Evolutionary conservation across 2,888 invertebrate genomes (phyloP).

Genomic region (Tuta absoluta): DNA sequence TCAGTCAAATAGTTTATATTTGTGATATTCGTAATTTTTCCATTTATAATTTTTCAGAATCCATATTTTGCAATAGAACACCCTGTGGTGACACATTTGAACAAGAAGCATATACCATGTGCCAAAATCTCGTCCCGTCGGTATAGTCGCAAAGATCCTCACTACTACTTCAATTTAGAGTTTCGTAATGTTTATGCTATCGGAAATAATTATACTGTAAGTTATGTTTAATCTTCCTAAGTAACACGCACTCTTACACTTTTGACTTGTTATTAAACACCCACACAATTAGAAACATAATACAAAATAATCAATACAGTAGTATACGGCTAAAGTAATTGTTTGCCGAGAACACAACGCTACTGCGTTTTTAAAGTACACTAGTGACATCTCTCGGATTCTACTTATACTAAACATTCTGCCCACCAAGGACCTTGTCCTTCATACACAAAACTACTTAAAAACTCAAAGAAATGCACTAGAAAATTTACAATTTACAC

Average conservation of each 20-base stretch:
- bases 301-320: too few relatives aligned
- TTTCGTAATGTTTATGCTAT: neutral
- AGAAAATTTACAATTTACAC: too few relatives aligned
- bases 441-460: too few relatives aligned
- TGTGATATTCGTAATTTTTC: too few relatives aligned
- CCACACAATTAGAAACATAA: neutral
- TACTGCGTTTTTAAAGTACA: too few relatives aligned
- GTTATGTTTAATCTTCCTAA: neutral
- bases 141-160: neutral
- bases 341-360: too few relatives aligned
- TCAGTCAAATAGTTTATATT: too few relatives aligned
- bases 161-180: constrained; percentile 4
- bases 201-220: neutral
- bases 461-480: too few relatives aligned
- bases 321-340: too few relatives aligned
- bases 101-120: neutral
- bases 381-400: too few relatives aligned
- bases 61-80: neutral
- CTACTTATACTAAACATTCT: too few relatives aligned
- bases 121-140: neutral
- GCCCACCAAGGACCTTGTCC: too few relatives aligned
- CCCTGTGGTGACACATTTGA: neutral
- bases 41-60: neutral
- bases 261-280: neutral
- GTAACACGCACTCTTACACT: neutral